These are phyloP conservation scores for Periparus ater DNA, from an alignment of 2,797 vertebrate genomes.

Conservation along the genomic window DNA sequence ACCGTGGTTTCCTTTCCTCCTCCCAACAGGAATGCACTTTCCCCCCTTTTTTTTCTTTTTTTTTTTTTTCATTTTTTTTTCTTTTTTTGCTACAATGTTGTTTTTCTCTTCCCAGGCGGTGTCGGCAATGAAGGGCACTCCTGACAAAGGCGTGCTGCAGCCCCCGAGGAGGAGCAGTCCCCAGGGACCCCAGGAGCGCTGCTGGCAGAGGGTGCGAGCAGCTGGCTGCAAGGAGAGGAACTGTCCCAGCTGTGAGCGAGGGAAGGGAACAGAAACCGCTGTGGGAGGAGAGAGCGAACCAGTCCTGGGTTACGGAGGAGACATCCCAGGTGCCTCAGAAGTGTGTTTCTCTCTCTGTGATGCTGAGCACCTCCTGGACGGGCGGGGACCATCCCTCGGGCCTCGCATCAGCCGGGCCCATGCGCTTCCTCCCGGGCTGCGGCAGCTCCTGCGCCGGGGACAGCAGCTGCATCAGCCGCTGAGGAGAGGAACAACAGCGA, in stretches of 20 bases:
- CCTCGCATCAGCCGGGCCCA: not conserved
- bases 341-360: slow-evolving; percentile 74
- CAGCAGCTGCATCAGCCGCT: slow-evolving; percentile 73
- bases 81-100: not conserved
- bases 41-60: rapidly evolving
- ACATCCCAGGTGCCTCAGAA: slow-evolving; percentile 33
- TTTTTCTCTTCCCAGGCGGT: not conserved
- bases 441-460: slow-evolving; percentile 73
- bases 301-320: not conserved
- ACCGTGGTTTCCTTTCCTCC: not conserved
- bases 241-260: not conserved
- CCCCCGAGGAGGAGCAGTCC: not conserved
- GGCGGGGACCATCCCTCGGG: not conserved
- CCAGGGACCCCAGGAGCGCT: not conserved
- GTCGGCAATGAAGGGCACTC: not conserved
- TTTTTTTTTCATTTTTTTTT: not conserved
- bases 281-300: not conserved
- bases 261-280: not conserved
- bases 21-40: rapidly evolving
- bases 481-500: not conserved
- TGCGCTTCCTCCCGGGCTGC: slow-evolving; percentile 28
- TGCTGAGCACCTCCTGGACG: slow-evolving; percentile 51
- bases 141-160: not conserved
- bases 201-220: not conserved
- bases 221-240: not conserved